Base-by-base conservation (phyloP, 2,113 vertebrate genomes). In the Aptenodytes patagonicus region DNA sequence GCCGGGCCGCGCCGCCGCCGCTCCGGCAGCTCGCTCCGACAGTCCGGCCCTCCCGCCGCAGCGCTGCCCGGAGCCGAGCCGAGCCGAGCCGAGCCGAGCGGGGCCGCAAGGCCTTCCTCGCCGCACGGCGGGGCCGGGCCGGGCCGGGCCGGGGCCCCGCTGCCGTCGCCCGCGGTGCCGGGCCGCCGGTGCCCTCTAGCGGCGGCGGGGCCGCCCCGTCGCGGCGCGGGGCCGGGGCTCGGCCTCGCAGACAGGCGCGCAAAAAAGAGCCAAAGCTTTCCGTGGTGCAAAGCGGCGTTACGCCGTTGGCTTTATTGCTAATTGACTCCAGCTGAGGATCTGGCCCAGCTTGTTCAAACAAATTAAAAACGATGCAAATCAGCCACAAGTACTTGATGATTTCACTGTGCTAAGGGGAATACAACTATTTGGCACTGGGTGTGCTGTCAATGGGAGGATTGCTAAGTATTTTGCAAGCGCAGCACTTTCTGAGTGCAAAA, bases 311-410 rank as follows among this genome's bases (percentile, higher is more conserved):
- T 54, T 46, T 26, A 9, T 13, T 61, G 86, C 68, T 92, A 87
- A 94, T 90, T 70, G 92, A 32, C 57, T 80, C 57, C 95, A 87
- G 86, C 95, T 72, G 95, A 90, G 95, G 95, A 93, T 94, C 87
- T 90, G 95, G 83, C 87, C 92, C 95, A 3, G 90, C 86, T 92
- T 93, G 90, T 96, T 96, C 95, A 90, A 90, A 93, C 90, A 94
- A 96, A 96, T 94, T 93, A 93, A 92, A 91, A 79, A 29, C 87
- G 93, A 93, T 96, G 92, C 95, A 94, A 92, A 90, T 94, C 87
- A 90, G 90, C 90, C 95, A 4, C 93, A 77, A 92, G 90, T 87
- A 84, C 83, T 94, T 90, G 95, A 87, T 90, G 93, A 96, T 94
- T 90, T 96, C 93, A 90, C 95, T 77, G 90, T 84, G 95, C 93